A percentile compares a stretch with the other conserved stretches of the same genome.
These are phyloP conservation scores for Saguinus midas DNA, from an alignment of 2,113 vertebrate species.

Conservation along the genomic window DNA sequence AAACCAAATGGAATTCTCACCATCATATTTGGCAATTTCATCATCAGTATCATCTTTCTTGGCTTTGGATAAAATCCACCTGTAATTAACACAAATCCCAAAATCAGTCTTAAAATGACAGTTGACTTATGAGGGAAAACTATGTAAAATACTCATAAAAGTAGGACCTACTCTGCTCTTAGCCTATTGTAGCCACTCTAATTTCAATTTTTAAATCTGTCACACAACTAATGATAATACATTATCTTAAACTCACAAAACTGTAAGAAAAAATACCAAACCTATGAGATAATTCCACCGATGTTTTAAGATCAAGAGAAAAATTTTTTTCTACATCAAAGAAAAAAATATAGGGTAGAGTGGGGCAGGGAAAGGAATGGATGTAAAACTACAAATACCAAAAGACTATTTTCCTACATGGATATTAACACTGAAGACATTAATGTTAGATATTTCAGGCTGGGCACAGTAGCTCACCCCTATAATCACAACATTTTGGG, in stretches of 20 bases:
- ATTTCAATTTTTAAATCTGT: slow-evolving; percentile 6
- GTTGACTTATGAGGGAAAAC: neutral
- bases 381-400: neutral
- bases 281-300: neutral
- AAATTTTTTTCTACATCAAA: neutral
- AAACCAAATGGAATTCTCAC: slow-evolving; percentile 81
- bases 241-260: neutral
- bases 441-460: neutral
- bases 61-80: slow-evolving; percentile 96
- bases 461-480: no score
- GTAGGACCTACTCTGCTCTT: neutral
- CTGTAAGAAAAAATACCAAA: neutral
- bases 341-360: neutral
- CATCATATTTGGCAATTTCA: slow-evolving; percentile 98
- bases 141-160: slow-evolving; percentile 16
- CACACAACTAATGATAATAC: neutral
- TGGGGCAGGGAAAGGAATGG: neutral
- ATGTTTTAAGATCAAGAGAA: neutral
- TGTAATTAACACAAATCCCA: slow-evolving; percentile 77
- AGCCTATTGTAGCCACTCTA: neutral
- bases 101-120: slow-evolving; percentile 25
- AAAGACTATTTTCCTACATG: neutral
- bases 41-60: slow-evolving; percentile 97
- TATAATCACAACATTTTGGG: no score
- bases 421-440: neutral